Evolutionary conservation across 2,888 invertebrate genomes (phyloP), one percentile per base, ranked within the genome.

Genomic region (Philopedon plagiatum): DNA sequence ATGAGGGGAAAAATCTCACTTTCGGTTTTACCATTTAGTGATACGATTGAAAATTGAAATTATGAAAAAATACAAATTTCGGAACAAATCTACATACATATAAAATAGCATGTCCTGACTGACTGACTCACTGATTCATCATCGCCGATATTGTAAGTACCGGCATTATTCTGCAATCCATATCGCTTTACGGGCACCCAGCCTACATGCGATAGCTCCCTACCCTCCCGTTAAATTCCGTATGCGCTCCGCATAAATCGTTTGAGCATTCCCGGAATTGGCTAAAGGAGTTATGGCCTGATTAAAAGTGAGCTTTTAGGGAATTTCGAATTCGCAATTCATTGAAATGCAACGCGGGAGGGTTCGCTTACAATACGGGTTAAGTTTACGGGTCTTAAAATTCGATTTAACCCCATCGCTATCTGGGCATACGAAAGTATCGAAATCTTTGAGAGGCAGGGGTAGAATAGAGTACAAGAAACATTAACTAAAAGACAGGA

Each of bases 291-390:
- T 66, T 66, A 66, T 66, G 62, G 71, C 60, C 71, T 71, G 66
- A 71, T 71, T 71, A 71, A 71, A 71, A 71, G 71, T 66, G 62
- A 57, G 66, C 66, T 71, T 71, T 71, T 71, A 71, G 71, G 61
- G 57, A 62, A 65, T 58, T 65, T 46, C 41, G 49, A 65, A 62
- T 65, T 37, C 56, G 26, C 49, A 57, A 65, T 71, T 65, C 71
- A 71, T 71, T 71, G 46, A 54, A 54, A 71, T 71, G 71, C 71
- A 71, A 64, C 62, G 71, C 62, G 71, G 44, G 61, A 60, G 71
- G 71, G 65, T 65, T 71, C 60, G 41, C 62, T 62, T 63, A 69
- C 69, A 69, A 69, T 69, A 62, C 62, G 69, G 57, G 29, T 44
- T 51, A 56, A 62, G 69, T 69, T 69, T 69, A 62, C 69, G 62